phyloP scores from a whole-genome alignment of 2,888 invertebrate genomes.

The Pherbina coryleti region DNA sequence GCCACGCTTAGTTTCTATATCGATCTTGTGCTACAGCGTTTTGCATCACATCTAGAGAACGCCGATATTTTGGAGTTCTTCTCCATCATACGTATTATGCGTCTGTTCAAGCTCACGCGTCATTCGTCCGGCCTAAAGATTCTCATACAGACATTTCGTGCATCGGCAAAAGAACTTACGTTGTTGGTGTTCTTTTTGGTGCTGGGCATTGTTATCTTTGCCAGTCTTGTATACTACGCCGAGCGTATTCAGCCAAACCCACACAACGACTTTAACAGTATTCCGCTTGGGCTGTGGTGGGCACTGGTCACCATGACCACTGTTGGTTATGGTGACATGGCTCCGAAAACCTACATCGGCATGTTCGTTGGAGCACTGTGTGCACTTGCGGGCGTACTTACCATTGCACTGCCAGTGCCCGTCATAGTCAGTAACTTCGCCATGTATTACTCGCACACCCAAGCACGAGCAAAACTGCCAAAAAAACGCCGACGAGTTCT shows the following conservation, averaged over 20 bases:
- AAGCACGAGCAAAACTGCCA: constrained; percentile 98
- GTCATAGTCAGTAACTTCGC: constrained; percentile 99
- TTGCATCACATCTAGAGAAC: constrained; percentile 92
- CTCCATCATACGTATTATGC: constrained; percentile 97
- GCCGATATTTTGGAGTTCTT: constrained; percentile 98
- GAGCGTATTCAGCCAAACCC: constrained; percentile 96
- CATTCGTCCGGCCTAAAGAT: constrained; percentile 98
- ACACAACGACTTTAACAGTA: constrained; percentile 97
- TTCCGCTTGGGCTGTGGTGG: constrained; percentile 98
- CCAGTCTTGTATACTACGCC: constrained; percentile 97
- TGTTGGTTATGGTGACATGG: constrained; percentile 99
- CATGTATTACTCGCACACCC: constrained; percentile 95
- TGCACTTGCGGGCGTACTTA: constrained; percentile 97
- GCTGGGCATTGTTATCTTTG: constrained; percentile 97
- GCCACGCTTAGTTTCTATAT: constrained; percentile 99
- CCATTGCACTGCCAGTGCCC: constrained; percentile 98
- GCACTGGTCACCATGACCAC: constrained; percentile 99
- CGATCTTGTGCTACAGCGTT: constrained; percentile 89
- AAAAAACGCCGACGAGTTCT: constrained; percentile 97
- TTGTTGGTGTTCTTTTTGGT: constrained; percentile 97
- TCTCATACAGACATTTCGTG: constrained; percentile 96
- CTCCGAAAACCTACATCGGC: constrained; percentile 96
- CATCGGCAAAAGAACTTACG: constrained; percentile 96
- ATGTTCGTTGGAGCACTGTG: constrained; percentile 99
- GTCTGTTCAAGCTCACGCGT: constrained; percentile 95